Base-by-base conservation (phyloP, 2,113 vertebrate species). In the Tupaia chinensis region DNA sequence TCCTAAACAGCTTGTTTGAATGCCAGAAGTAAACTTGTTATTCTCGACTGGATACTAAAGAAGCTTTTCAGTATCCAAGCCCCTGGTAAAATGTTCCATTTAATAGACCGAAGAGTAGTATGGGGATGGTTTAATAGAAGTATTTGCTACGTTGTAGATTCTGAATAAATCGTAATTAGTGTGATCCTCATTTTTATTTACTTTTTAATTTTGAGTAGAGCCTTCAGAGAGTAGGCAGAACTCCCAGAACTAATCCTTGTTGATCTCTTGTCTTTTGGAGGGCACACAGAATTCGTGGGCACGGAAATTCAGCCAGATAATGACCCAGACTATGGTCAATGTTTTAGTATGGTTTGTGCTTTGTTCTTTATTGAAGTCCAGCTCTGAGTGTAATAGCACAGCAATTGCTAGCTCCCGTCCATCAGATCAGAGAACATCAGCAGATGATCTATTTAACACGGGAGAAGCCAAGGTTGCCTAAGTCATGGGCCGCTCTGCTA, bases 21-120 rank as follows among this genome's bases (percentile, higher is more conserved):
- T 96, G 95, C 95, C 98, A 97, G 84, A 89, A 87, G 96, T 96
- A 98, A 98, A 97, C 95, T 97, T 94, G 0, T 68, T 63, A 94
- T 94, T 95, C 61, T 94, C 78, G 72, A 1, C 72, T n/a, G 19
- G 72, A 73, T 83, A 66, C 93, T 20, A n/a, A 77, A 73, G 82
- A 61, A 74, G 15, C 32, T 97, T 87, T 69, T 72, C 72, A 77
- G n/a, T 92, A 23, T 83, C 66, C 56, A 68, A 94, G 25, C 25
- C 44, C 80, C 29, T 91, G 95, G 86, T 87, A 74, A 89, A 92
- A 84, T 25, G 27, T 73, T 90, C 68, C 73, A 76, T 72, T 70
- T 60, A 73, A 44, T n/a, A 29, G 22, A 7, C 66, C 65, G 70
- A 79, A 69, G 72, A 84, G 60, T 74, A 15, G 13, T 54, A 3